A percentile compares a stretch with the other conserved stretches of the same genome.
phyloP scores from a whole-genome alignment of 2,113 vertebrate genomes.

The Dunckerocampus dactyliophorus region DNA sequence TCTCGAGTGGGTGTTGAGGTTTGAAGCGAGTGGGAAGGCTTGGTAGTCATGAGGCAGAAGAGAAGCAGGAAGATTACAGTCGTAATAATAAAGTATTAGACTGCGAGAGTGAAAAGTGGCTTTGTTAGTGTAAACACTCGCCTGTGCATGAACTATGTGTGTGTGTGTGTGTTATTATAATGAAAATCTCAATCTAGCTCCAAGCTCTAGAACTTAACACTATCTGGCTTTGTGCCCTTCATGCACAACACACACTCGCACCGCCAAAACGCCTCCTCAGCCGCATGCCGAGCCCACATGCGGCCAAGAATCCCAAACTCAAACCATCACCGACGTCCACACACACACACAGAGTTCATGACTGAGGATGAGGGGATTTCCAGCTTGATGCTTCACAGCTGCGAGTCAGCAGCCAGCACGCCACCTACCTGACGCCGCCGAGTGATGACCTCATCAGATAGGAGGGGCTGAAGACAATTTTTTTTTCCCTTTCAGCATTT shows the following conservation, averaged over 20 bases:
- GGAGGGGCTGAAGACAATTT: conserved; percentile 24
- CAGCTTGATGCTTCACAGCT: conserved; percentile 61
- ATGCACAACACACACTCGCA: conserved; percentile 41
- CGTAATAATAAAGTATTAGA: conserved; percentile 3
- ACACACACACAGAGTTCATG: conserved; percentile 14
- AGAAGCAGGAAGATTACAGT: conserved; percentile 3
- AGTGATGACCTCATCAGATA: conserved; percentile 50
- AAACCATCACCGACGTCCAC: neutral
- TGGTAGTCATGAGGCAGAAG: conserved; percentile 8
- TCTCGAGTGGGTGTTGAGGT: conserved; percentile 29
- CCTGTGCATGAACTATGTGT: neutral
- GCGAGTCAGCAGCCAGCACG: conserved; percentile 32
- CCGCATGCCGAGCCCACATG: conserved; percentile 9
- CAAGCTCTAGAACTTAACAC: conserved; percentile 26
- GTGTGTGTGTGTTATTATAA: neutral
- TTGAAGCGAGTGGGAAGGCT: conserved; percentile 26
- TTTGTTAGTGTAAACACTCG: conserved; percentile 28
- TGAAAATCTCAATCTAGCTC: neutral
- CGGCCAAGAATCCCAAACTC: neutral
- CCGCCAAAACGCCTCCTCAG: conserved; percentile 2
- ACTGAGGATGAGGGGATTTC: conserved; percentile 54
- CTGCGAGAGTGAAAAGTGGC: conserved; percentile 15
- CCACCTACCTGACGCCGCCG: conserved; percentile 43
- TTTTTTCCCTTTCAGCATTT: too few species aligned
- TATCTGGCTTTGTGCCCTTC: conserved; percentile 21